Percentiles rank a stretch among this genome's conserved stretches.
Conservation (phyloP, 2,888 invertebrate species). For the Augochlorella aurata region DNA sequence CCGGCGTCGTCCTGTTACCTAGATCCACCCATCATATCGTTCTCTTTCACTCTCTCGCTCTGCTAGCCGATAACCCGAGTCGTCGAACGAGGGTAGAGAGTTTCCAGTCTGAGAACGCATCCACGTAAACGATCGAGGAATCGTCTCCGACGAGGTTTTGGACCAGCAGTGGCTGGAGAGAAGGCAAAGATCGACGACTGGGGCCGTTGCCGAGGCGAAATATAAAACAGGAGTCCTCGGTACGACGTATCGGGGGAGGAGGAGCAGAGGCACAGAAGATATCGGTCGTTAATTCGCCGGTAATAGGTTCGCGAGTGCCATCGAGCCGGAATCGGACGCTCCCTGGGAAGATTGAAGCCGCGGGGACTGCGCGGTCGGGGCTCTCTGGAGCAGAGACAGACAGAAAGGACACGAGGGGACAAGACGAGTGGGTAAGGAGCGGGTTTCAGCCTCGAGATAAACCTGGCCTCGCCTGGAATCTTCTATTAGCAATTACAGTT, state of each 20-base stretch:
- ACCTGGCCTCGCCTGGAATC: constrained; percentile 81
- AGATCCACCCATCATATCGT: not conserved
- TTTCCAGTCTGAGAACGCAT: too few species aligned
- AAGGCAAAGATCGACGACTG: not conserved
- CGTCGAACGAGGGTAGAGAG: too few species aligned
- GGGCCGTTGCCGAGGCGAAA: not conserved
- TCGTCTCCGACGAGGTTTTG: not conserved
- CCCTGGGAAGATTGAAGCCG: constrained; percentile 55
- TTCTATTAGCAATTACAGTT: constrained; percentile 82
- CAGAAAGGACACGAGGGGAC: constrained; percentile 47
- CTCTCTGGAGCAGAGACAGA: constrained; percentile 48
- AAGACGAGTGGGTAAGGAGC: constrained; percentile 66
- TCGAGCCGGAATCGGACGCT: constrained; percentile 56
- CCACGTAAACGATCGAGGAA: too few species aligned
- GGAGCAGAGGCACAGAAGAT: constrained; percentile 8
- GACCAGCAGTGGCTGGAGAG: not conserved
- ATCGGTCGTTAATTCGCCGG: constrained; percentile 34
- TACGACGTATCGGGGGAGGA: constrained; percentile 1
- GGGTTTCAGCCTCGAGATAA: constrained; percentile 78
- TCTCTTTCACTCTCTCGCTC: too few species aligned
- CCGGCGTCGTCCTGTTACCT: constrained; percentile 25
- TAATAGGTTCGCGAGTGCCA: constrained; percentile 42
- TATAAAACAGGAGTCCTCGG: not conserved
- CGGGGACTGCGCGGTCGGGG: constrained; percentile 33
- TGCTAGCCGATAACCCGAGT: too few species aligned